Percentiles rank a stretch among this genome's conserved stretches.
These are phyloP conservation scores for Drosophila tanythrix DNA, from an alignment of 2,888 invertebrate genomes.

Conservation along the genomic window DNA sequence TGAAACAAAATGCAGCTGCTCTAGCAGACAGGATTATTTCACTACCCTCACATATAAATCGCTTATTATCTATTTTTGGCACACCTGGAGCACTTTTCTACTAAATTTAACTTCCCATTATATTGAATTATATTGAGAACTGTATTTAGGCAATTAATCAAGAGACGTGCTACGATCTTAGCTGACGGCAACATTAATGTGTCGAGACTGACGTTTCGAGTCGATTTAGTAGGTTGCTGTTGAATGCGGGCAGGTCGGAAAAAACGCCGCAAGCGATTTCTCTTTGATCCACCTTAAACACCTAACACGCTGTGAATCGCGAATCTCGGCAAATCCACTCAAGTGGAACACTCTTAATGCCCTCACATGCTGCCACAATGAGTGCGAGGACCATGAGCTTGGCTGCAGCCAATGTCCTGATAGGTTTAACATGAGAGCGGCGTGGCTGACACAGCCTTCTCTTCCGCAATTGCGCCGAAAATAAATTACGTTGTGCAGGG, in stretches of 20 bases:
- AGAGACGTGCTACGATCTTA: conserved; percentile 24
- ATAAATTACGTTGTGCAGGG: conserved; percentile 65
- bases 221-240: conserved; percentile 13
- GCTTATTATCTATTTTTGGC: neutral
- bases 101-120: neutral
- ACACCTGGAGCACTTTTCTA: neutral
- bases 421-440: conserved; percentile 45
- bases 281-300: conserved; percentile 73
- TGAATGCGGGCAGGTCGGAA: neutral
- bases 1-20: neutral
- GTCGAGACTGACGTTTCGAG: conserved; percentile 37
- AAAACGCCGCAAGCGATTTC: conserved; percentile 58
- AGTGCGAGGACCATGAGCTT: conserved; percentile 5
- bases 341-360: conserved; percentile 70
- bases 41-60: neutral
- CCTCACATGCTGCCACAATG: conserved; percentile 49
- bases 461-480: conserved; percentile 65
- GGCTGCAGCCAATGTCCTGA: conserved; percentile 37
- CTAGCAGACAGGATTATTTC: neutral
- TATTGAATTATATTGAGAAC: neutral
- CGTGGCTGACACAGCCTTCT: conserved; percentile 39
- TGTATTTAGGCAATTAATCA: conserved; percentile 18
- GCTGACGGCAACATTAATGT: conserved; percentile 57
- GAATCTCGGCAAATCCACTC: conserved; percentile 72
- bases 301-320: conserved; percentile 71